These are phyloP conservation scores for Desoria tigrina DNA, from an alignment of 2,888 invertebrate species.

Conservation along the genomic window DNA sequence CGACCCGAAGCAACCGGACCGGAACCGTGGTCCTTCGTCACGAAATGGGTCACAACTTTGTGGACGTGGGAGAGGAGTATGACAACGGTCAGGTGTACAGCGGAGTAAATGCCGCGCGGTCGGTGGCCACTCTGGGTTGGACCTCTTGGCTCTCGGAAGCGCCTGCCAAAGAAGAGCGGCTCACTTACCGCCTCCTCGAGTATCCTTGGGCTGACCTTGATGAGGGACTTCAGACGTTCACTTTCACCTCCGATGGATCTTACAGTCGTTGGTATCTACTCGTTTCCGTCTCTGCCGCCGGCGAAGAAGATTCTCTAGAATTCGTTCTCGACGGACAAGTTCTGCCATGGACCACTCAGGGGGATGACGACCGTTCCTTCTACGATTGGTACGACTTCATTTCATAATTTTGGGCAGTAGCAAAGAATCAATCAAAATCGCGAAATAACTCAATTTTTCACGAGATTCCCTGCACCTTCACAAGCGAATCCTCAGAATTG, in stretches of 20 bases:
- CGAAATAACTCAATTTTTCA: too few relatives aligned
- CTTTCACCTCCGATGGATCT: constrained; percentile 45
- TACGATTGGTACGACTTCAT: constrained; percentile 49
- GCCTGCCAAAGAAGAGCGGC: constrained; percentile 37
- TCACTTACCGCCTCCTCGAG: constrained; percentile 39
- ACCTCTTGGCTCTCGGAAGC: constrained; percentile 39
- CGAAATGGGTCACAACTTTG: constrained; percentile 43
- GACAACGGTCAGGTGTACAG: constrained; percentile 30
- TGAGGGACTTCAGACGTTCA: constrained; percentile 26
- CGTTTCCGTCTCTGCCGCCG: constrained; percentile 48
- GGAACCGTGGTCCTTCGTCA: constrained; percentile 43
- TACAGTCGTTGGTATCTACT: constrained; percentile 43
- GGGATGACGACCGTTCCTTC: constrained; percentile 49
- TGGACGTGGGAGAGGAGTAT: constrained; percentile 38
- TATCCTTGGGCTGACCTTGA: constrained; percentile 45
- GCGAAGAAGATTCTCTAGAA: constrained; percentile 40
- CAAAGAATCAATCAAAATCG: too few relatives aligned
- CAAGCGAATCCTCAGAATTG: too few relatives aligned
- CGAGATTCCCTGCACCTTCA: too few relatives aligned
- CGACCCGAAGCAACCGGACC: constrained; percentile 45
- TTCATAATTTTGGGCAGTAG: too few relatives aligned
- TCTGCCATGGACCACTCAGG: constrained; percentile 41
- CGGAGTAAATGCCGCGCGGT: constrained; percentile 44
- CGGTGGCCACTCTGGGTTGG: constrained; percentile 37
- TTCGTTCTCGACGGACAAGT: constrained; percentile 46